Evolutionary conservation across 2,888 invertebrate genomes (phyloP), one percentile per base, ranked within the genome.

Genomic region (Cristatella mucedo): DNA sequence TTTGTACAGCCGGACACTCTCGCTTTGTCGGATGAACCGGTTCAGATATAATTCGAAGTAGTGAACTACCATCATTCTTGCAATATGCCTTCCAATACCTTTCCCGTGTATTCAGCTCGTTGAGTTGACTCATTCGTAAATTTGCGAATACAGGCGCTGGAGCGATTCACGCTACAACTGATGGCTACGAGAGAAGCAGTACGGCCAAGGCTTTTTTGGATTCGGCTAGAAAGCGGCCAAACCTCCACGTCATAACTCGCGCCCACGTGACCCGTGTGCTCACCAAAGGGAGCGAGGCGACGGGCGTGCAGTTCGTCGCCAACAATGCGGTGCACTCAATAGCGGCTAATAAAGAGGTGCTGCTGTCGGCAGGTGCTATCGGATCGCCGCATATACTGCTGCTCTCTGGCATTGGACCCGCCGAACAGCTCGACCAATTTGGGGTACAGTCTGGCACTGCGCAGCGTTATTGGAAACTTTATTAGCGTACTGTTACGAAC

Each of bases 331-430:
- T n/a, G 24, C 43, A 50, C 21, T 46, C 45, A 2, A 55, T 56
- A 4, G 48, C 52, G 38, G 54, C 55, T 18, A 46, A 41, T 21
- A 51, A 51, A 42, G 56, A 58, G 43, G 54, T 63, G 15, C 54
- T 61, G 21, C 49, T 65, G 7, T 53, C 59, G n/a, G 66, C 62
- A 2, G 67, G 67, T 6, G 48, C 59, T 11, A 53, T 67, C 3
- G 62, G 58, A 29, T 56, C 64, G 1, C 59, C 66, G 2, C 57
- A 61, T 21, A 46, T 67, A 2, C 50, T 67, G 3, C 50, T 66
- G 52, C 44, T 61, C 38, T 63, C 61, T 18, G 63, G 63, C 4
- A 51, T 67, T 18, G 67, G 67, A 7, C 67, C 66, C 1, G 46
- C 44, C 18, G 49, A 53, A 6, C 57, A 62, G 9, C 52, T 67